Evolutionary conservation across 2,888 invertebrate genomes (phyloP).

Genomic region (Chromoteleia sp.): DNA sequence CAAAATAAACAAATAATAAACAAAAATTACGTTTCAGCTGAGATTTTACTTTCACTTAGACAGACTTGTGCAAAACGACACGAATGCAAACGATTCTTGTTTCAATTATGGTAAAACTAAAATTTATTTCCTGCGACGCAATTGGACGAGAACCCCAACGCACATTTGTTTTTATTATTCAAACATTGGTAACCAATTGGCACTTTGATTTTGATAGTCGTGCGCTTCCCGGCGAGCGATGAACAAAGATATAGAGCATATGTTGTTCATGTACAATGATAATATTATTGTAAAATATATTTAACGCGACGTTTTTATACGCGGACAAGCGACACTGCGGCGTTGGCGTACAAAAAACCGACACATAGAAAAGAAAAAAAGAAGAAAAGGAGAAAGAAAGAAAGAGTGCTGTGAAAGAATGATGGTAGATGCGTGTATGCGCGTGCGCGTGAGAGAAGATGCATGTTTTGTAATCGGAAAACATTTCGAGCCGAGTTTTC

Average conservation of each 20-base stretch:
- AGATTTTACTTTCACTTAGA: background rate
- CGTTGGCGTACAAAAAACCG: conserved; percentile 22
- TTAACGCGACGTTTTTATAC: conserved; percentile 82
- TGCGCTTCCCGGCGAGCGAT: conserved; percentile 67
- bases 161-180: conserved; percentile 25
- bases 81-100: no score
- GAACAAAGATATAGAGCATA: conserved; percentile 81
- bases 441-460: conserved; percentile 70
- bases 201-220: conserved; percentile 74
- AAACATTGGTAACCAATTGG: conserved; percentile 13
- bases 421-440: conserved; percentile 36
- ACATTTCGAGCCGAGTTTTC: conserved; percentile 73
- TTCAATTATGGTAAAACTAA: conserved; percentile 1
- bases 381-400: conserved; percentile 24
- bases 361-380: conserved; percentile 17
- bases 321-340: conserved; percentile 9
- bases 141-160: conserved; percentile 41
- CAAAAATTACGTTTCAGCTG: conserved; percentile 2
- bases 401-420: conserved; percentile 55
- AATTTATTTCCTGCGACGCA: conserved; percentile 22
- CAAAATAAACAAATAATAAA: conserved; percentile 40
- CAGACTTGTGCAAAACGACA: no score
- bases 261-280: conserved; percentile 84
- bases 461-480: conserved; percentile 80
- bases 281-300: conserved; percentile 84